Evolutionary conservation across 1,140 invertebrate genomes (phyloP), one percentile per base, ranked within the genome.

Genomic region (Leptoteleia sp.): DNA sequence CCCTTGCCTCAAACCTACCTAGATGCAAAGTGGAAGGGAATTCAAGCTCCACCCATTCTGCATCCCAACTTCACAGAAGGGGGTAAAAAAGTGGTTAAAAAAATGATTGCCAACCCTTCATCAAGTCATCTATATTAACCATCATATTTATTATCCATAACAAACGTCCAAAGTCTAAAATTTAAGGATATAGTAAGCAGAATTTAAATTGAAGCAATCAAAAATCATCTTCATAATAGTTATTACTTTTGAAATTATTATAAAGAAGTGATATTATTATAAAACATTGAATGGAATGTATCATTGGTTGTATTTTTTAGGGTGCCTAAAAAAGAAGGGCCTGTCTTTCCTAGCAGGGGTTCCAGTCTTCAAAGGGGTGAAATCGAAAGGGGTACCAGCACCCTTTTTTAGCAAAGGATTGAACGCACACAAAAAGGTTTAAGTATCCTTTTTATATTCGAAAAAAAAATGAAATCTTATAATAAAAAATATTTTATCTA

Each of bases 1-100:
- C 59, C 80, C 71, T 82, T 85, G 76, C 64, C 64, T 81, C 62
- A 16, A 65, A 80, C 12, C 43, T 37, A 71, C 61, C 67, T 57
- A 80, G 54, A 84, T 85, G 82, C 76, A 87, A 87, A 85, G 78
- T 83, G 80, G 76, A 72, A 84, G 84, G 84, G 82, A 82, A 85
- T 65, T 57, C 57, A 82, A 83, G 80, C 84, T 85, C 83, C 82
- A 82, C 83, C 83, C 82, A 81, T 83, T 80, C 67, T 47, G 70
- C 61, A 62, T 73, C 48, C 40, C 13, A 67, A 43, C 57, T 43
- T 29, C 33, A 11, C 40, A 64, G 54, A 76, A 79, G 71, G 52
- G 76, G 64, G 75, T 78, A 62, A 50, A 45, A 70, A 68, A 77
- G 50, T 50, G 35, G 12, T 33, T 52, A 45, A 62, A 68, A 80